Evolutionary conservation across 2,888 invertebrate genomes (phyloP), one percentile per base, ranked within the genome.

Genomic region (Hyppa rectilinea): DNA sequence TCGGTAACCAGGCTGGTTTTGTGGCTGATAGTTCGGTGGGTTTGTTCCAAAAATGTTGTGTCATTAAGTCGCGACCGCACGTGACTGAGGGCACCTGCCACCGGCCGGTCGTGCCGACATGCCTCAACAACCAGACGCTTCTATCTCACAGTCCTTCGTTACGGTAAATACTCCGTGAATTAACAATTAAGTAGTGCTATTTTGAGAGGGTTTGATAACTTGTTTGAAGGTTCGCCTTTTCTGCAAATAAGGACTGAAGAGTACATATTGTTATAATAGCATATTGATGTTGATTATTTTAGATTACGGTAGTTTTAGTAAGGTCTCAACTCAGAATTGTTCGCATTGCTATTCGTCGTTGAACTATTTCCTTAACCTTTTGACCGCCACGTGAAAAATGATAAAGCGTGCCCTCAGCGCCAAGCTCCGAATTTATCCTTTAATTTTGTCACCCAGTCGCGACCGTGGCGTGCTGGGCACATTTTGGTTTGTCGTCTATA

Each of bases 1-100:
- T 81, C 53, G 70, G 78, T 81, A 85, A 85, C 77, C 81, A 82
- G 83, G 82, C 75, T 84, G 82, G 82, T 86, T 88, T 86, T 81
- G 72, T 79, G 70, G 79, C 79, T 69, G 64, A 85, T 87, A 83
- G 82, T 84, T 84, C 75, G 74, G 80, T 78, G 62, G 80, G 83
- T 76, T 85, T 80, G 85, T 84, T 82, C 83, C 85, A 79, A 89
- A 89, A 90, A 90, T 85, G 86, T 85, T 78, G 77, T 87, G 87
- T 89, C 85, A 88, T 91, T 89, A 87, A 85, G 87, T 87, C 85
- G 87, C 83, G 80, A 84, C 73, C 85, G 90, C 88, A 91, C 92
- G 93, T 93, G 92, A 92, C 92, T 84, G 88, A 83, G 80, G 86
- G 87, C 93, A 93, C 90, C 93, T 92, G 92, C 90, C 87, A 83